These are phyloP conservation scores for Prosapia bicincta DNA, from an alignment of 2,888 invertebrate species.

Conservation along the genomic window DNA sequence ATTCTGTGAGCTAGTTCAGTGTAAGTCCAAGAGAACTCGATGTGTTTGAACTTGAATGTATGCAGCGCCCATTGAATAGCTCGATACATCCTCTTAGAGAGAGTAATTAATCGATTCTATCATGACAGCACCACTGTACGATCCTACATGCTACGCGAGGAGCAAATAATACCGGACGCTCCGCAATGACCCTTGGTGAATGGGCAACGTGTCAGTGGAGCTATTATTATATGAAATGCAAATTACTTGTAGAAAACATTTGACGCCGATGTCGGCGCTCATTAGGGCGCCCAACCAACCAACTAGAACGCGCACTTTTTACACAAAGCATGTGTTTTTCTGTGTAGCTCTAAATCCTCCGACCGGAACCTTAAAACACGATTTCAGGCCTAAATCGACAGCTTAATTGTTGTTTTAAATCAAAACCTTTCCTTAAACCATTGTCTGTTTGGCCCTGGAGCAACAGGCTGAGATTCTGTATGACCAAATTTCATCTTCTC, in stretches of 20 bases:
- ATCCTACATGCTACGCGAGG: neutral
- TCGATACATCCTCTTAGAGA: neutral
- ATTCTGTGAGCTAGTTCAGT: no score
- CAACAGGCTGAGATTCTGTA: no score
- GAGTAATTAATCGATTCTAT: neutral
- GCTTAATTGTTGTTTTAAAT: neutral
- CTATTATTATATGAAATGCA: neutral
- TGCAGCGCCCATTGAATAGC: no score
- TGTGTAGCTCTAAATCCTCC: conserved; percentile 15
- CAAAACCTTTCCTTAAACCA: neutral
- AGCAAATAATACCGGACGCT: no score
- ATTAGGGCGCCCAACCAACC: conserved; percentile 13
- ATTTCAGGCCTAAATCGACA: neutral
- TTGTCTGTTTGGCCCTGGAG: neutral
- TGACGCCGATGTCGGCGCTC: neutral
- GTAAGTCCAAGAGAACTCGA: no score
- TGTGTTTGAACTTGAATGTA: neutral
- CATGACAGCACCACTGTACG: neutral
- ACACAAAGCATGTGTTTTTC: conserved; percentile 32
- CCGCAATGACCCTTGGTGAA: neutral
- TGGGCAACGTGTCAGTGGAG: neutral
- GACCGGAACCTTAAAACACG: conserved; percentile 19
- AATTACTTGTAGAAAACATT: neutral
- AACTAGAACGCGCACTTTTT: conserved; percentile 27
- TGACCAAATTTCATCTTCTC: no score